Percentiles rank a stretch among this genome's conserved stretches.
Evolutionary conservation across 1,140 invertebrate species (phyloP).

Genomic region (Drosophila mayri): DNA sequence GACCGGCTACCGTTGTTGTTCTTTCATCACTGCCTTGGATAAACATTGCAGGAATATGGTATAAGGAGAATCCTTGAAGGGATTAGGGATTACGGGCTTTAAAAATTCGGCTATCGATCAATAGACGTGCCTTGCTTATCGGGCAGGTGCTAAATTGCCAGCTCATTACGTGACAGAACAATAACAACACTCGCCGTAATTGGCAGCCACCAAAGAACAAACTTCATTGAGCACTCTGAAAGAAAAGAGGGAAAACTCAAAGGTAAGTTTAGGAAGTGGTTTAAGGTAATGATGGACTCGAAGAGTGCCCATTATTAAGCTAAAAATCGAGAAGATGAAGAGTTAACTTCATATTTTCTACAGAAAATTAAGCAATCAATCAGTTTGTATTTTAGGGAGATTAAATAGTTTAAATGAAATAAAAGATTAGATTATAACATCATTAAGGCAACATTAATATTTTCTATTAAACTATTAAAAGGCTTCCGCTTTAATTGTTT

Average conservation of each 20-base stretch:
- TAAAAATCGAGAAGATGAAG: too few relatives aligned
- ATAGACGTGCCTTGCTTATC: conserved; percentile 49
- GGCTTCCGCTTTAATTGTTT: neutral
- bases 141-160: conserved; percentile 76
- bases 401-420: too few relatives aligned
- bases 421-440: neutral
- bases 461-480: neutral
- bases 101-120: conserved; percentile 44
- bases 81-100: neutral
- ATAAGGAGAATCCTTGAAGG: neutral
- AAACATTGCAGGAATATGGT: conserved; percentile 40
- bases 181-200: conserved; percentile 52
- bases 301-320: conserved; percentile 17
- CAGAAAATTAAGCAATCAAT: neutral
- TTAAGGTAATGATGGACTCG: conserved; percentile 13
- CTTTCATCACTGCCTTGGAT: conserved; percentile 60
- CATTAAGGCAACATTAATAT: neutral
- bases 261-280: conserved; percentile 7
- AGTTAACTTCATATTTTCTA: neutral
- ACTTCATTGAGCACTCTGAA: conserved; percentile 19
- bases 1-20: conserved; percentile 59
- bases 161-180: conserved; percentile 77
- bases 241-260: conserved; percentile 9
- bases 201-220: conserved; percentile 52
- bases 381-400: too few relatives aligned